phyloP scores from a whole-genome alignment of 2,797 vertebrate genomes.

The Scarus forsteni region DNA sequence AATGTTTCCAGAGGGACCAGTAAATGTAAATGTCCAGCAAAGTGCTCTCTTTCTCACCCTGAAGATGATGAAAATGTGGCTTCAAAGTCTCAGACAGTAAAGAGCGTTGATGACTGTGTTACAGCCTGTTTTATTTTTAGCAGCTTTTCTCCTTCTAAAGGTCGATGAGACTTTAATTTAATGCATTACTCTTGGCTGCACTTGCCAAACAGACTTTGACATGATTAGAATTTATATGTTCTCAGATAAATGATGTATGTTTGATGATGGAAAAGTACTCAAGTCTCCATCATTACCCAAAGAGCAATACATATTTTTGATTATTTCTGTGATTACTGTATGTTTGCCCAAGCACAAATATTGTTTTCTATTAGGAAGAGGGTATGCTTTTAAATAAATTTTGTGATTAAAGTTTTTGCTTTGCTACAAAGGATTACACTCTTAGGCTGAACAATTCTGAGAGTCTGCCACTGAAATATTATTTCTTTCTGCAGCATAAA shows the following conservation, averaged over 20 bases:
- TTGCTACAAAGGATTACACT: too few relatives aligned
- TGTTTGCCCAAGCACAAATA: too few relatives aligned
- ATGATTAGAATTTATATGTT: background rate
- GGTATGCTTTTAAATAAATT: too few relatives aligned
- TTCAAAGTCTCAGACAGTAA: slow-evolving; percentile 2
- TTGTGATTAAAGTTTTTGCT: too few relatives aligned
- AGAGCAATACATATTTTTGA: background rate
- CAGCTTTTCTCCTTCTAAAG: background rate
- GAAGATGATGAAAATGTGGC: slow-evolving; percentile 7
- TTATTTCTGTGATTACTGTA: background rate
- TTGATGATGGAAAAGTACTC: background rate
- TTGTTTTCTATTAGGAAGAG: too few relatives aligned
- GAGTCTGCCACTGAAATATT: too few relatives aligned
- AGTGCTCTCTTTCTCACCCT: slow-evolving; percentile 29
- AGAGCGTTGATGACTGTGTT: background rate
- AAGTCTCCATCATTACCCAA: background rate
- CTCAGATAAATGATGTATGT: background rate
- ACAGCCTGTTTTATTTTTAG: background rate
- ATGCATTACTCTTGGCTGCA: background rate
- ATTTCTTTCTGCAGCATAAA: too few relatives aligned
- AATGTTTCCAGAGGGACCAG: slow-evolving; percentile 26
- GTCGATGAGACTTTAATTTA: background rate
- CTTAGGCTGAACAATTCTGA: too few relatives aligned
- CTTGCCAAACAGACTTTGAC: slow-evolving; percentile 8
- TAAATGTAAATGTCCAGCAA: slow-evolving; percentile 21